Percentiles rank a stretch among this genome's conserved stretches.
Evolutionary conservation across 2,888 invertebrate species (phyloP).

Genomic region (Priocnemis perturbator): DNA sequence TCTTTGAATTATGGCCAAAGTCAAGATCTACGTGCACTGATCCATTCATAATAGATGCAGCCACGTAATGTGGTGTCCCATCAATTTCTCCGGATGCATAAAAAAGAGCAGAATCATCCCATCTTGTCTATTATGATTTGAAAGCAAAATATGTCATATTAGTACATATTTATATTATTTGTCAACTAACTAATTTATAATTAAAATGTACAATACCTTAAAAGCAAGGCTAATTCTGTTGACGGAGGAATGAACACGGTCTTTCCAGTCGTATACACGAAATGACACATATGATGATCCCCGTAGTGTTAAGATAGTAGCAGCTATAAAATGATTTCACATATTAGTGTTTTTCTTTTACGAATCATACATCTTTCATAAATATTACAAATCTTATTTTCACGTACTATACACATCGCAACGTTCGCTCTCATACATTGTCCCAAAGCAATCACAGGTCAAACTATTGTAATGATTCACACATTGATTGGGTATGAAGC

Average conservation of each 20-base stretch:
- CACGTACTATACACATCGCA: slow-evolving; percentile 93
- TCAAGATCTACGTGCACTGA: slow-evolving; percentile 91
- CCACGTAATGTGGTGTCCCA: slow-evolving; percentile 92
- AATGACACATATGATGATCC: slow-evolving; percentile 96
- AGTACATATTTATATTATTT: no score
- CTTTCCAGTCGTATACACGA: slow-evolving; percentile 94
- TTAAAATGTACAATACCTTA: slow-evolving; percentile 78
- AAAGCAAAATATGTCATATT: not conserved
- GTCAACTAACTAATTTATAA: no score
- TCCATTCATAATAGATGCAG: slow-evolving; percentile 89
- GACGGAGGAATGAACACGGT: slow-evolving; percentile 90
- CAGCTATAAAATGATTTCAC: slow-evolving; percentile 79
- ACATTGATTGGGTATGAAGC: slow-evolving; percentile 91
- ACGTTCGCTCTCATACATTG: slow-evolving; percentile 92
- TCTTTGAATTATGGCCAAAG: slow-evolving; percentile 86
- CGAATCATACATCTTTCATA: not conserved
- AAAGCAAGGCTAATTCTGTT: slow-evolving; percentile 93
- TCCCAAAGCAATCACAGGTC: slow-evolving; percentile 95
- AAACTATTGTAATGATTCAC: slow-evolving; percentile 94
- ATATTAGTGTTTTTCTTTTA: slow-evolving; percentile 22
- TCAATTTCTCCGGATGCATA: slow-evolving; percentile 95
- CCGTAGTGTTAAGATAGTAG: slow-evolving; percentile 89
- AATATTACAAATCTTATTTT: not conserved
- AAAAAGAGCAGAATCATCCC: slow-evolving; percentile 93
- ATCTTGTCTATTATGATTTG: slow-evolving; percentile 82